These are phyloP conservation scores for Mormyrus iriodes DNA, from an alignment of 2,113 vertebrate genomes.

Conservation along the genomic window DNA sequence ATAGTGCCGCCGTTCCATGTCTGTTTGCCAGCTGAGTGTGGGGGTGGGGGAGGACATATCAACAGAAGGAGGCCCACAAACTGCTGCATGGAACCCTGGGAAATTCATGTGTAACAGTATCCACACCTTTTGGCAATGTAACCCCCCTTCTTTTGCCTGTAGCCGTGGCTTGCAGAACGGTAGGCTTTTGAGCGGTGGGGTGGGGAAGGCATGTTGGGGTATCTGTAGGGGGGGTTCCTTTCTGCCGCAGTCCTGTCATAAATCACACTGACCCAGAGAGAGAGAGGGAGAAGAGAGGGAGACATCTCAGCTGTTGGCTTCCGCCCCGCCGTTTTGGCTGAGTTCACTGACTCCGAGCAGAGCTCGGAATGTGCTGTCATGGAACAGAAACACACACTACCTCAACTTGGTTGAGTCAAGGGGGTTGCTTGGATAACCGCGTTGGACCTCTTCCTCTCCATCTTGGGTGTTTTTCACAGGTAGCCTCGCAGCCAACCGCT, in stretches of 20 bases:
- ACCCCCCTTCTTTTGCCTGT: slow-evolving; percentile 23
- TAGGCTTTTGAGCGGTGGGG: slow-evolving; percentile 6
- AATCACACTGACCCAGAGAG: slow-evolving; percentile 6
- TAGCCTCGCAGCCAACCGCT: not conserved
- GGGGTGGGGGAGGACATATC: not conserved
- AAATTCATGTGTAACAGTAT: not conserved
- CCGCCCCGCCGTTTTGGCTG: not conserved
- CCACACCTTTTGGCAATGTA: not conserved
- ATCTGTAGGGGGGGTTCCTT: not conserved
- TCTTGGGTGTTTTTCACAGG: not conserved
- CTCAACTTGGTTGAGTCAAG: not conserved
- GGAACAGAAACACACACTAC: not conserved
- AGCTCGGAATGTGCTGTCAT: not conserved
- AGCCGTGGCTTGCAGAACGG: not conserved
- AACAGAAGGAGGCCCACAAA: not conserved
- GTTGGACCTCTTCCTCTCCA: not conserved
- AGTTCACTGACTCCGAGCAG: not conserved
- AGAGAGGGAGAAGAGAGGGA: not conserved
- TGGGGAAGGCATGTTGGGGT: not conserved
- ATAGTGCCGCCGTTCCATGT: slow-evolving; percentile 37
- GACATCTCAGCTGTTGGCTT: not conserved
- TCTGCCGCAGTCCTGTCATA: slow-evolving; percentile 22
- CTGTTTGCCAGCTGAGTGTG: slow-evolving; percentile 20
- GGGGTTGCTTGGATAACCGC: not conserved
- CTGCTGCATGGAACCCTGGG: not conserved